Evolutionary conservation across 2,888 invertebrate genomes (phyloP).

Genomic region (Drosophila anomalipes): DNA sequence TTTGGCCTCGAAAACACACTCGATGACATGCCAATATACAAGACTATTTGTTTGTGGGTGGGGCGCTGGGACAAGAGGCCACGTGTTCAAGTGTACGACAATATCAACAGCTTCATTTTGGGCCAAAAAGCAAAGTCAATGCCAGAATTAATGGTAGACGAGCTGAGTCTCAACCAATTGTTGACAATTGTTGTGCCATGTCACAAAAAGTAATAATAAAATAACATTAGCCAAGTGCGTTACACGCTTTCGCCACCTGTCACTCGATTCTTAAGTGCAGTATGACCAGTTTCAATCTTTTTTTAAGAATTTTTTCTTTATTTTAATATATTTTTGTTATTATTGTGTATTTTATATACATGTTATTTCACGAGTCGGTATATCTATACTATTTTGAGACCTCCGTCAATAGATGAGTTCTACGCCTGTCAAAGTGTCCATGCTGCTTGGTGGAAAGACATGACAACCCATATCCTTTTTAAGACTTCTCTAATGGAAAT

Average conservation of each 20-base stretch:
- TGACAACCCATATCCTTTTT: not conserved
- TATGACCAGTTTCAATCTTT: conserved; percentile 22
- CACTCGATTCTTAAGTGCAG: conserved; percentile 17
- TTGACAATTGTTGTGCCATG: conserved; percentile 67
- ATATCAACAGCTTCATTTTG: conserved; percentile 73
- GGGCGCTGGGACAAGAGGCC: conserved; percentile 14
- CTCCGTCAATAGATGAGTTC: not conserved
- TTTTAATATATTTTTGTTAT: not conserved
- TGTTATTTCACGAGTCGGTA: not conserved
- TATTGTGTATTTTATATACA: not conserved
- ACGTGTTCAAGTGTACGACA: conserved; percentile 60
- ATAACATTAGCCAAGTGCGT: conserved; percentile 59
- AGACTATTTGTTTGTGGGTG: conserved; percentile 5
- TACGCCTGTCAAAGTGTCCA: not conserved
- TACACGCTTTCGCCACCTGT: conserved; percentile 53
- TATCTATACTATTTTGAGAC: not conserved
- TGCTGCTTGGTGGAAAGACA: not conserved
- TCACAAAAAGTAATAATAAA: conserved; percentile 66
- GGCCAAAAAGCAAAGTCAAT: conserved; percentile 40
- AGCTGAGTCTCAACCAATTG: conserved; percentile 58
- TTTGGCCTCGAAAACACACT: conserved; percentile 28
- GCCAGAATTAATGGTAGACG: conserved; percentile 49
- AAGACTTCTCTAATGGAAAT: not conserved
- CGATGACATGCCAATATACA: conserved; percentile 63
- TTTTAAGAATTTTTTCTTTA: not conserved